Evolutionary conservation across 2,113 vertebrate species (phyloP).

Genomic region (Pomatorhinus ruficollis): DNA sequence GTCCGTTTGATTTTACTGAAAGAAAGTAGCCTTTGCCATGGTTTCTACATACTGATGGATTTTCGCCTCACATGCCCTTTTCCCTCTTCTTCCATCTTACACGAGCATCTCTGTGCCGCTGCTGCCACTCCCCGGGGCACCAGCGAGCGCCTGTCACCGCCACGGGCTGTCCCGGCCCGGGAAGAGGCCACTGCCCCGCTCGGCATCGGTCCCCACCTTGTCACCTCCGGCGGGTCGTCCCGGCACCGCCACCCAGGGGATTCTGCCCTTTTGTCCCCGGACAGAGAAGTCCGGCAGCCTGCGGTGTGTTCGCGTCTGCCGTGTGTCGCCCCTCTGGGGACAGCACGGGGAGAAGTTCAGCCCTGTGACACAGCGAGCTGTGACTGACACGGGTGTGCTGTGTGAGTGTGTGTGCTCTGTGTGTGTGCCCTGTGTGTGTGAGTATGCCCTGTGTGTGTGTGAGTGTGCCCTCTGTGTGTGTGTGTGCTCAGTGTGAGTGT

Average conservation of each 20-base stretch:
- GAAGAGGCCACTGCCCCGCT: neutral
- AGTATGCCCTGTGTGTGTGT: too few relatives aligned
- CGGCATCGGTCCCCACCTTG: neutral
- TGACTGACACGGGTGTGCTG: neutral
- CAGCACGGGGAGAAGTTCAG: neutral
- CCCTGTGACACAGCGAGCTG: neutral
- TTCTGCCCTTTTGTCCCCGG: neutral
- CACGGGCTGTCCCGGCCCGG: neutral
- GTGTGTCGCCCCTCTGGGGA: neutral
- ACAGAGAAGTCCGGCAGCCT: neutral
- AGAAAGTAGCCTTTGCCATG: conserved; percentile 4
- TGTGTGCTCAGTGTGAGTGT: too few relatives aligned
- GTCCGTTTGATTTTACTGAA: conserved; percentile 28
- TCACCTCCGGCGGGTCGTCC: neutral
- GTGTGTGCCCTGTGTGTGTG: too few relatives aligned
- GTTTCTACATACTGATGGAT: neutral
- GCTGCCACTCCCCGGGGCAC: neutral
- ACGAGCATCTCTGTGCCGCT: neutral
- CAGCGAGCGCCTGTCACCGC: neutral
- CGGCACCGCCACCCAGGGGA: neutral
- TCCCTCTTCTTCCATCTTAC: neutral
- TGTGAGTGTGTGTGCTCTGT: too few relatives aligned
- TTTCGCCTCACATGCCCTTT: neutral
- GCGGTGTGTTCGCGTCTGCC: neutral
- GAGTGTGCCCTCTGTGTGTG: too few relatives aligned